Evolutionary conservation across 2,113 vertebrate genomes (phyloP).

Genomic region (Vicugna pacos): DNA sequence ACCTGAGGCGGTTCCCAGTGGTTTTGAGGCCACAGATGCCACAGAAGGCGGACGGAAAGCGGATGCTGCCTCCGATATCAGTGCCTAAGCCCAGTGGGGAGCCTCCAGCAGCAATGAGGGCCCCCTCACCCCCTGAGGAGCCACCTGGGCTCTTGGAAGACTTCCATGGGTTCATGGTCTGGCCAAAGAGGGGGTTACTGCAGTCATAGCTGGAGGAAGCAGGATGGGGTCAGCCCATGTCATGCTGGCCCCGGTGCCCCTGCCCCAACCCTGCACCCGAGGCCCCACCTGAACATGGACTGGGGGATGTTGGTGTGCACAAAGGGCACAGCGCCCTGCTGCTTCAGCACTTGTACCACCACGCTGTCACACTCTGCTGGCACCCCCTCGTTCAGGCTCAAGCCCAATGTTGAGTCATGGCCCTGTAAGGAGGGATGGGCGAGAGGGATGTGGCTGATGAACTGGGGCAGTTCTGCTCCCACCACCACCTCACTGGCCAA

Average conservation of each 20-base stretch:
- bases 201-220: constrained; percentile 86
- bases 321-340: constrained; percentile 95
- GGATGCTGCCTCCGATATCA: constrained; percentile 88
- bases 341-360: constrained; percentile 93
- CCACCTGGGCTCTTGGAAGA: constrained; percentile 84
- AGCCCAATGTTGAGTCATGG: constrained; percentile 89
- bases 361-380: constrained; percentile 89
- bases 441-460: neutral
- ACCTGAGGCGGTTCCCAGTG: constrained; percentile 88
- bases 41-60: constrained; percentile 88
- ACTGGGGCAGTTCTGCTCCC: neutral
- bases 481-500: neutral
- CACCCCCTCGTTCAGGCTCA: constrained; percentile 87
- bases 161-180: constrained; percentile 84
- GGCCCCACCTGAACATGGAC: constrained; percentile 90
- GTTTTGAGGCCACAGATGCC: constrained; percentile 89
- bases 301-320: constrained; percentile 96
- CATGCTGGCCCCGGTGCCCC: neutral
- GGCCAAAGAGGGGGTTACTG: constrained; percentile 87
- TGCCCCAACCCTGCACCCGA: neutral
- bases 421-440: constrained; percentile 84
- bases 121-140: constrained; percentile 89
- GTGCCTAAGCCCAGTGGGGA: constrained; percentile 88
- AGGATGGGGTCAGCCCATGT: neutral
- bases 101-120: constrained; percentile 86